Evolutionary conservation across 2,113 vertebrate genomes (phyloP).

Genomic region (Riparia riparia): DNA sequence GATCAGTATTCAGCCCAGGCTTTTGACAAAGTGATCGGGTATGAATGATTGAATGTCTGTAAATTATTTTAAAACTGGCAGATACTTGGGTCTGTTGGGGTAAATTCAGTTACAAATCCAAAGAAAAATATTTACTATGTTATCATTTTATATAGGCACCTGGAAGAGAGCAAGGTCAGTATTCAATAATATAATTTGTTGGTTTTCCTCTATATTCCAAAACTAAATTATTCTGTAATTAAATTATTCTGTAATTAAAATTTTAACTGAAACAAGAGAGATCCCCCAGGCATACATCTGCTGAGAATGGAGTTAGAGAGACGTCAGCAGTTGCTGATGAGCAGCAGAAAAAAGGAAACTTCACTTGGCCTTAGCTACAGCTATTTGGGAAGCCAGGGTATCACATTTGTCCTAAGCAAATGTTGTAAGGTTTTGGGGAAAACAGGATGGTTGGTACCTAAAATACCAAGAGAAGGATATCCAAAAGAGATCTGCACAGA

Average conservation of each 20-base stretch:
- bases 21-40: background rate
- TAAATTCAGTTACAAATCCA: background rate
- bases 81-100: background rate
- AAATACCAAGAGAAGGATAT: background rate
- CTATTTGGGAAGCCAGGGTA: background rate
- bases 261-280: background rate
- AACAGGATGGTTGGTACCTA: background rate
- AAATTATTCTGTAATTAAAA: background rate
- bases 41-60: background rate
- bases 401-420: background rate
- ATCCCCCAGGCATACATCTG: background rate
- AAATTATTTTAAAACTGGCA: background rate
- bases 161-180: slow-evolving; percentile 57
- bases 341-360: background rate
- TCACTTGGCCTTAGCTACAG: background rate
- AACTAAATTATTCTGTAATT: background rate
- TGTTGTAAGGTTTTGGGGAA: background rate
- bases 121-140: slow-evolving; percentile 29
- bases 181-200: background rate
- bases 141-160: slow-evolving; percentile 36
- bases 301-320: background rate
- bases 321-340: background rate
- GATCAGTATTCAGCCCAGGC: background rate
- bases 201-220: background rate
- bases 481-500: background rate